Conservation (phyloP, 2,797 vertebrate genomes). For the Petrocephalus schoutedeni region DNA sequence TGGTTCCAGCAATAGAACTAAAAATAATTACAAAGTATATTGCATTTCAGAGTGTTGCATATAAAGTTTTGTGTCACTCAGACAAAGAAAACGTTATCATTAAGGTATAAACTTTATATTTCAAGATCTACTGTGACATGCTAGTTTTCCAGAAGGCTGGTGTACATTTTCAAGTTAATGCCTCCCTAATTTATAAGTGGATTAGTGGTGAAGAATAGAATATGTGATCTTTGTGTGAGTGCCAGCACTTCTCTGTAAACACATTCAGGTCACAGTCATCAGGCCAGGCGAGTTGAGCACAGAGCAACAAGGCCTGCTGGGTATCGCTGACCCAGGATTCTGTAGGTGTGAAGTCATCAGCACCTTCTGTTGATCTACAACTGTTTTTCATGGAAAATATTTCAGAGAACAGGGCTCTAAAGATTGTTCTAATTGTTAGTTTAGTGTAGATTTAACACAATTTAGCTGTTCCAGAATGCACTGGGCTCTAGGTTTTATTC, state of each 20-base stretch:
- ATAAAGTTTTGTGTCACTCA: neutral
- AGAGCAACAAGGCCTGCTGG: neutral
- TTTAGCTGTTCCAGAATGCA: neutral
- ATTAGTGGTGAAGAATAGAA: neutral
- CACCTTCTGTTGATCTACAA: constrained; percentile 8
- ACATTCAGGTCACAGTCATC: neutral
- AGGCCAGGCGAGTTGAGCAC: neutral
- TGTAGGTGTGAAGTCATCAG: constrained; percentile 14
- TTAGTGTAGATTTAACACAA: neutral
- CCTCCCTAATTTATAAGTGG: neutral
- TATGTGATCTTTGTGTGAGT: neutral
- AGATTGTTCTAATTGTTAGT: neutral
- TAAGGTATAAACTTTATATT: neutral
- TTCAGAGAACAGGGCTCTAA: neutral
- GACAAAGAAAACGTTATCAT: neutral
- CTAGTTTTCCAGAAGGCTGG: neutral
- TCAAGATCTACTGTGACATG: neutral
- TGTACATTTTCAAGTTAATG: neutral
- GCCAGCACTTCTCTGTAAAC: neutral
- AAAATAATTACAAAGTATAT: neutral
- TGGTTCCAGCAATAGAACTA: neutral
- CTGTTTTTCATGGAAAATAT: neutral
- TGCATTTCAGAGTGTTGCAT: neutral
- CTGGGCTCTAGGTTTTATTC: neutral
- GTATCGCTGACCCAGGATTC: neutral